Percentiles rank a stretch among this genome's conserved stretches.
These are phyloP conservation scores for Microcebus jonahi DNA, from an alignment of 2,113 vertebrate species.

Conservation along the genomic window DNA sequence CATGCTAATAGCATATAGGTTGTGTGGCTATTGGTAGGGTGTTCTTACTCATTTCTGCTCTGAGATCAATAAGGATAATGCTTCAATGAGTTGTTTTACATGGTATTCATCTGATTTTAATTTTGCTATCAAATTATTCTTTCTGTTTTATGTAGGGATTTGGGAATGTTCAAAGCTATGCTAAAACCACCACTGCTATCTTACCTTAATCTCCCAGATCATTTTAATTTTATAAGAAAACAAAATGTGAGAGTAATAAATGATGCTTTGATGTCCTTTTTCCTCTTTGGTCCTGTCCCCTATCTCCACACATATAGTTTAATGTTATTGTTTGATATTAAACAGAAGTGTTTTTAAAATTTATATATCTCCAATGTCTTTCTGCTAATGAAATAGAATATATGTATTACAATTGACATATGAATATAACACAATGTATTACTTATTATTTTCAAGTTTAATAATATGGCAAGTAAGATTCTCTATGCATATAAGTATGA, in stretches of 20 bases:
- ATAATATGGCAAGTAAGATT: not conserved
- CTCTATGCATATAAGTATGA: not conserved
- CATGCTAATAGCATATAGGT: not conserved
- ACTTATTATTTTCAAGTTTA: not conserved
- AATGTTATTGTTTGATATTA: not conserved
- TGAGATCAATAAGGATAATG: not conserved
- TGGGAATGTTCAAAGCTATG: not conserved
- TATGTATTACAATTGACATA: not conserved
- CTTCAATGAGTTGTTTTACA: not conserved
- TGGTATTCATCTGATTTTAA: not conserved
- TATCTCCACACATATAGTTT: not conserved
- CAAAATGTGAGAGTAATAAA: not conserved
- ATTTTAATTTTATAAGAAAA: not conserved
- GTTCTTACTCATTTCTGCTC: not conserved
- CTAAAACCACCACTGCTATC: not conserved
- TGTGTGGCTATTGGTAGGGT: not conserved
- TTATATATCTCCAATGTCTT: not conserved
- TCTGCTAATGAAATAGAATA: not conserved
- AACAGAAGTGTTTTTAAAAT: not conserved
- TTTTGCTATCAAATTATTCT: not conserved
- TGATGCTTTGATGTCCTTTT: not conserved
- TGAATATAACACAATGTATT: not conserved
- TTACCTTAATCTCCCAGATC: not conserved
- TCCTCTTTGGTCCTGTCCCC: not conserved
- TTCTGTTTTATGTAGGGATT: not conserved